These are phyloP conservation scores for Phymanthus crucifer DNA, from an alignment of 92 coral and sea anemone species.

Conservation along the genomic window DNA sequence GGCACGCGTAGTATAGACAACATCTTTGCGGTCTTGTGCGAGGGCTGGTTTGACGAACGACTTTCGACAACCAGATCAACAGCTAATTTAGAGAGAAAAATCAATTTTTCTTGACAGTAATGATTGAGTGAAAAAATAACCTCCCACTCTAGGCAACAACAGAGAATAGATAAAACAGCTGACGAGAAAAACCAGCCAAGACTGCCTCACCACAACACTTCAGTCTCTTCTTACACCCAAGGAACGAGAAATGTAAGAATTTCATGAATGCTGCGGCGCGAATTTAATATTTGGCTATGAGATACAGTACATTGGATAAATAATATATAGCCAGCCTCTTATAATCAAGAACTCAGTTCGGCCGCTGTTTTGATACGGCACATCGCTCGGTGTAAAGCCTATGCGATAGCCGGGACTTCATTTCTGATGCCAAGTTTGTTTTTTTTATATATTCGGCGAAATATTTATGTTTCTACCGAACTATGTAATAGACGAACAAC, in stretches of 20 bases:
- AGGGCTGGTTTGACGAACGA: constrained; percentile 12
- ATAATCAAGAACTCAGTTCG: neutral
- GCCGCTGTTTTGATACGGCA: neutral
- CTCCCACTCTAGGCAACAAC: constrained; percentile 26
- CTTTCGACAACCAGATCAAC: constrained; percentile 14
- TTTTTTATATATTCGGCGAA: neutral
- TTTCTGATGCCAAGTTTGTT: neutral
- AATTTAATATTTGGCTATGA: neutral
- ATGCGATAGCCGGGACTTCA: neutral
- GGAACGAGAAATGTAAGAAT: neutral
- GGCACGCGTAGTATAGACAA: constrained; percentile 10
- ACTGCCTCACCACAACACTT: neutral
- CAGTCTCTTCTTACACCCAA: neutral
- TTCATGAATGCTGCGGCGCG: neutral
- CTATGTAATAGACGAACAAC: neutral
- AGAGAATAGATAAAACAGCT: constrained; percentile 13
- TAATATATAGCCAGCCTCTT: constrained; percentile 12
- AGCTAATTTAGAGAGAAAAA: constrained; percentile 20
- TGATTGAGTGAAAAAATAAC: constrained; percentile 18
- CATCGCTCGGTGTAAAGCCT: neutral
- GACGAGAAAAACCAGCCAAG: constrained; percentile 15
- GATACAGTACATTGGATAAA: constrained; percentile 25
- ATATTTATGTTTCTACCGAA: neutral
- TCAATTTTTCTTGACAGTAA: constrained; percentile 21
- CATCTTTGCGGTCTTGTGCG: constrained; percentile 17